These are phyloP conservation scores for Campoplex capitator DNA, from an alignment of 2,888 invertebrate genomes.

Conservation along the genomic window DNA sequence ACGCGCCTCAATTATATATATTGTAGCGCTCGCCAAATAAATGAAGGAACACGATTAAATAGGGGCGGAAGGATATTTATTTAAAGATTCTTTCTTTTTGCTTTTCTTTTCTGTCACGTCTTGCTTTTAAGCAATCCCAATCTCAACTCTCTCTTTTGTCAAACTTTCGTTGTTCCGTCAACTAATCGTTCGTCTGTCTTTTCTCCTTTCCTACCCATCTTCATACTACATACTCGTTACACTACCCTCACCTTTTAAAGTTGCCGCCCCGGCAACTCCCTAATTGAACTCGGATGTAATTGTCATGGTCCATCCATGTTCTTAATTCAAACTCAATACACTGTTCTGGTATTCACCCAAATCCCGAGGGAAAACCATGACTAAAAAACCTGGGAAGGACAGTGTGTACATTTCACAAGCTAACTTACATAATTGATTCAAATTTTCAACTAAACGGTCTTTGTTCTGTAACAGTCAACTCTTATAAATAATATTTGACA, in stretches of 20 bases:
- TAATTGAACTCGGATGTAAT: slow-evolving; percentile 17
- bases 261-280: slow-evolving; percentile 22
- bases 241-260: slow-evolving; percentile 5
- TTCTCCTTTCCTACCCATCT: too few relatives aligned
- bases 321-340: slow-evolving; percentile 14
- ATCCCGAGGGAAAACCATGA: slow-evolving; percentile 14
- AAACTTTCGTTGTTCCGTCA: too few relatives aligned
- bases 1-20: too few relatives aligned
- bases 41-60: too few relatives aligned
- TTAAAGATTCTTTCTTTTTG: too few relatives aligned
- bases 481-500: too few relatives aligned
- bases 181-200: too few relatives aligned
- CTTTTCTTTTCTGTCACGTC: too few relatives aligned
- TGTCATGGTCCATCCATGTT: slow-evolving; percentile 35
- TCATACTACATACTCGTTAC: not conserved
- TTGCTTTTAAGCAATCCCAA: too few relatives aligned
- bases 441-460: not conserved
- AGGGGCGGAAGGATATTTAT: too few relatives aligned
- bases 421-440: not conserved
- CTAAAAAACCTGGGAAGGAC: not conserved
- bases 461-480: not conserved
- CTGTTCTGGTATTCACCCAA: slow-evolving; percentile 24
- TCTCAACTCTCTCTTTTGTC: too few relatives aligned
- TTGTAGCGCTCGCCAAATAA: too few relatives aligned
- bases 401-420: slow-evolving; percentile 22